Evolutionary conservation across 2,888 invertebrate species (phyloP).

Genomic region (Cotesia congregata): DNA sequence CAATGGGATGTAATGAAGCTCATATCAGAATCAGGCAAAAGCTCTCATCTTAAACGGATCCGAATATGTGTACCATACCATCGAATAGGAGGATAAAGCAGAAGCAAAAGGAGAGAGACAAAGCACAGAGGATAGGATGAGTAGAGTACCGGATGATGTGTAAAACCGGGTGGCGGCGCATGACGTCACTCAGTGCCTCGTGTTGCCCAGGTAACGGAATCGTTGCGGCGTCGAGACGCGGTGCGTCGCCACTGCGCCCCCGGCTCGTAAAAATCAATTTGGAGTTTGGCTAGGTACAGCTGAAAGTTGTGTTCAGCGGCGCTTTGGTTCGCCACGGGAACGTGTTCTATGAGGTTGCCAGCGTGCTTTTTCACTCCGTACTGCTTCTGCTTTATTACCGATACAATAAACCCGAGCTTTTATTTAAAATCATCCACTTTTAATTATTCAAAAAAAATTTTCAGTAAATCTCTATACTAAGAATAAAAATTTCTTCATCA

Average conservation of each 20-base stretch:
- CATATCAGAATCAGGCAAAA: too few relatives aligned
- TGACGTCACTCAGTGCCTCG: constrained; percentile 61
- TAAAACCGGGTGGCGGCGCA: constrained; percentile 45
- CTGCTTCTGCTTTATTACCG: not conserved
- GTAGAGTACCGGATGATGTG: constrained; percentile 39
- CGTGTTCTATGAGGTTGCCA: constrained; percentile 10
- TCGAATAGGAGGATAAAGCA: constrained; percentile 21
- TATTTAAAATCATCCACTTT: too few relatives aligned
- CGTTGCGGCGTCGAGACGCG: constrained; percentile 61
- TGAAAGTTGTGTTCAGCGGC: constrained; percentile 37
- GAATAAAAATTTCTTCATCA: too few relatives aligned
- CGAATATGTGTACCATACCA: not conserved
- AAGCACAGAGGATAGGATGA: constrained; percentile 26
- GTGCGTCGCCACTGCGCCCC: constrained; percentile 64
- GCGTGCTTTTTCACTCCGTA: not conserved
- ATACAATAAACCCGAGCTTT: not conserved
- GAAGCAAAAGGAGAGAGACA: constrained; percentile 26
- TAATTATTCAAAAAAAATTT: too few relatives aligned
- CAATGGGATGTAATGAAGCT: too few relatives aligned
- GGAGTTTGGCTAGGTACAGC: constrained; percentile 62
- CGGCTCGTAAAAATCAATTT: constrained; percentile 68
- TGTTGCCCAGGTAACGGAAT: constrained; percentile 66
- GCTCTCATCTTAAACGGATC: constrained; percentile 9
- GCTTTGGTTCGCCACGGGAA: not conserved
- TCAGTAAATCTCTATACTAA: too few relatives aligned